Percentiles rank a stretch among this genome's conserved stretches.
Conservation (phyloP, 2,888 invertebrate species). For the Drosophila hamatofila region DNA sequence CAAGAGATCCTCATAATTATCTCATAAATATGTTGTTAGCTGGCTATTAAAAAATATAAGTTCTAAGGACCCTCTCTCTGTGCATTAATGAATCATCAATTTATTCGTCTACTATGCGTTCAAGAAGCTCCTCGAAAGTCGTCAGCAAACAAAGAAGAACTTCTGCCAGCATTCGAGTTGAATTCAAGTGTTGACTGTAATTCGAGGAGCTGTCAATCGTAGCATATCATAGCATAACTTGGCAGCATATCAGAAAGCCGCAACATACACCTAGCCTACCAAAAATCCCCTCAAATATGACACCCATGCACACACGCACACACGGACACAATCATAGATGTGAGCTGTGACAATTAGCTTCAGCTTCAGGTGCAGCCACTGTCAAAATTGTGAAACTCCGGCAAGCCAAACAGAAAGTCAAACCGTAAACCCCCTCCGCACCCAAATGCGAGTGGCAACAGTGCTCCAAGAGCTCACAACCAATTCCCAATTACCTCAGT, state of each 20-base stretch:
- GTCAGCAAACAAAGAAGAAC: background rate
- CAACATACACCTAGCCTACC: constrained; percentile 34
- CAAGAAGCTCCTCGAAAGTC: too few species aligned
- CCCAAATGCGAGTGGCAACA: background rate
- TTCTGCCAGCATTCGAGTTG: background rate
- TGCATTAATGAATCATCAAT: too few species aligned
- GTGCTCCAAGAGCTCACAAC: constrained; percentile 27
- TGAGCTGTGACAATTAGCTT: constrained; percentile 35
- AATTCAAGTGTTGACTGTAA: background rate
- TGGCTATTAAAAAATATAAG: too few species aligned
- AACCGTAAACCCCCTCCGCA: constrained; percentile 5
- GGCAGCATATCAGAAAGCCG: constrained; percentile 33
- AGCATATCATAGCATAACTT: constrained; percentile 9
- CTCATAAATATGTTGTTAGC: too few species aligned
- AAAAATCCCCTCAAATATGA: constrained; percentile 52
- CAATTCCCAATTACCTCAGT: constrained; percentile 72
- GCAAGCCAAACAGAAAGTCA: constrained; percentile 35
- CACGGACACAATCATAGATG: background rate
- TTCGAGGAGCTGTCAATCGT: constrained; percentile 2
- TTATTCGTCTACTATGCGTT: too few species aligned
- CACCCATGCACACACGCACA: constrained; percentile 13
- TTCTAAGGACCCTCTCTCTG: too few species aligned
- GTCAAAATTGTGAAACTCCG: constrained; percentile 29
- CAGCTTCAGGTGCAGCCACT: constrained; percentile 19
- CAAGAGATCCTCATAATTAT: too few species aligned